Base-by-base conservation (phyloP, 2,113 vertebrate species). In the Geococcyx californianus region DNA sequence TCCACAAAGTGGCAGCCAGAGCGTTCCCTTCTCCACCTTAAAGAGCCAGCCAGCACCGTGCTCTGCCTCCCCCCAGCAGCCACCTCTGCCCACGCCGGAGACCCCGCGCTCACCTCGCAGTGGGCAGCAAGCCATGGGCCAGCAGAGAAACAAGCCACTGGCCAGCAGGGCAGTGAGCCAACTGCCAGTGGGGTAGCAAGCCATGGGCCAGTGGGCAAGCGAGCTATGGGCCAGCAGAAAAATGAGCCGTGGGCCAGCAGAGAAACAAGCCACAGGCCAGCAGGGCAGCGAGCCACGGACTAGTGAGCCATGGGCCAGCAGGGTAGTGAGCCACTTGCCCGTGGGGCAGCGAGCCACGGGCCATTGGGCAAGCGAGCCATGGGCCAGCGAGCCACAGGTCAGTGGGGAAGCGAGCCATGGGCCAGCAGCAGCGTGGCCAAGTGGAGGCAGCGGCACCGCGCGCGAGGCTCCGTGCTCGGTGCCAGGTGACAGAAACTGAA, bases 1-100 rank as follows among this genome's bases (percentile, higher is more conserved):
- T 93, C 84, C 79, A 2, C 56, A 9, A 94, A 97, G 95, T 92
- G 75, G 75, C 91, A 86, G 85, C 33, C 82, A 4, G 75, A 90
- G 87, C 85, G 91, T 85, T 94, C 83, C 28, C 78, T 81, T 55
- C 55, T 18, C 74, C 3, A 5, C 70, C 84, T 95, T 87, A 95
- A 97, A 94, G 87, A 40, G 34, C 38, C 87, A 44, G 44, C 54
- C 44, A 31, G 56, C 66, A 11, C 77, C 5, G 2, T 2, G 73
- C 81, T 76, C 77, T 72, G 86, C 56, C 45, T 25, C 38, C 44
- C 44, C 67, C 14, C 2, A 4, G 60, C 10, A 2, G 42, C 69
- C 29, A 4, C 31, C 18, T 11, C 29, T 16, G 29, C 82, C 59
- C 14, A 10, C 4, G 0, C 25, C 13, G 6, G 34, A 12, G 58